Conservation (phyloP, 1,140 invertebrate species). For the Hylaeus anthracinus region DNA sequence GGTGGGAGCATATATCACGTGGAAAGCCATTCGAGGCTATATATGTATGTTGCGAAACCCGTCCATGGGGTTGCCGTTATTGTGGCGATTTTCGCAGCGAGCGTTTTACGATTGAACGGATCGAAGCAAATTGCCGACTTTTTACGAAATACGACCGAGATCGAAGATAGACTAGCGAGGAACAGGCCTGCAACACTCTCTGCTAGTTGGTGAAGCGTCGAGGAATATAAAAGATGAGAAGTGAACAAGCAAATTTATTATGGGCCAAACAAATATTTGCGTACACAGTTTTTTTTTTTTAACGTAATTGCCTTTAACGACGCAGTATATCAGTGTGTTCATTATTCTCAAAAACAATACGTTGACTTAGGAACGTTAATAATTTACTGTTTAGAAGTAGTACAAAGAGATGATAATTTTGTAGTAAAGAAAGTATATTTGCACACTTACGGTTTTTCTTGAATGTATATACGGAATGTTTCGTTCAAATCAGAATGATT, state of each 20-base stretch:
- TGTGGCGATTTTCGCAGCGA: conserved; percentile 42
- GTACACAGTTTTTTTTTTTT: too few relatives aligned
- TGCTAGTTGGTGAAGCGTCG: neutral
- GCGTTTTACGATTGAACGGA: conserved; percentile 40
- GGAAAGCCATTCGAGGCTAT: conserved; percentile 31
- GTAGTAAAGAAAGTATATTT: too few relatives aligned
- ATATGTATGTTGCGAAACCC: conserved; percentile 19
- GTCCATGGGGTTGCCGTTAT: conserved; percentile 47
- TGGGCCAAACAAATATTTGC: too few relatives aligned
- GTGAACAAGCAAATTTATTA: neutral
- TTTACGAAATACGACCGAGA: conserved; percentile 40
- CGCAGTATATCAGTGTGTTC: too few relatives aligned
- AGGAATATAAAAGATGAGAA: neutral
- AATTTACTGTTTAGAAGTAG: too few relatives aligned
- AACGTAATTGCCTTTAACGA: too few relatives aligned
- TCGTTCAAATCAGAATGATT: too few relatives aligned
- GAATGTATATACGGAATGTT: too few relatives aligned
- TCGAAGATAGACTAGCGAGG: conserved; percentile 19
- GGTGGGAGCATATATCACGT: conserved; percentile 43
- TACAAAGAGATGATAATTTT: too few relatives aligned
- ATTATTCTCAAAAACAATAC: too few relatives aligned
- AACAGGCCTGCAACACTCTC: conserved; percentile 1
- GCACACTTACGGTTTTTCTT: too few relatives aligned
- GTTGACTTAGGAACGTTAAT: too few relatives aligned
- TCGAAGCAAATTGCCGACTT: conserved; percentile 39